Percentiles rank a stretch among this genome's conserved stretches.
Evolutionary conservation across 2,113 vertebrate genomes (phyloP).

Genomic region (Rhagologus leucostigma): DNA sequence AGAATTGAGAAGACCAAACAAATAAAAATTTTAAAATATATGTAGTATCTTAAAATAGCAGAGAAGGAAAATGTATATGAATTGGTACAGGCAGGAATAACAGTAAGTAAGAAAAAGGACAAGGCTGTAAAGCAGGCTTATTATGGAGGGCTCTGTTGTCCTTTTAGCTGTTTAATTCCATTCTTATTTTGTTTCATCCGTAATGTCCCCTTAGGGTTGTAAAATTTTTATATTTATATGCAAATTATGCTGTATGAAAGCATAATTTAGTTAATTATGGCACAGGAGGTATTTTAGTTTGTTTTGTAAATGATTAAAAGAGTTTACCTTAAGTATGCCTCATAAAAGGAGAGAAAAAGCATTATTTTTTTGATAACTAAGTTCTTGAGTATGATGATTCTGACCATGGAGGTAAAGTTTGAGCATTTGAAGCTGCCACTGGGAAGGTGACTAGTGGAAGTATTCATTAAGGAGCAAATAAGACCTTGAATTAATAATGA

Average conservation of each 20-base stretch:
- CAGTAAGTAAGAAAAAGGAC: not conserved
- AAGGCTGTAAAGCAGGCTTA: not conserved
- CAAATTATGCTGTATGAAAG: slow-evolving; percentile 21
- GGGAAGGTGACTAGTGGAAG: slow-evolving; percentile 38
- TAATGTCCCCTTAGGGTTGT: slow-evolving; percentile 12
- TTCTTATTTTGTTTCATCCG: not conserved
- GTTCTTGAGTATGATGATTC: not conserved
- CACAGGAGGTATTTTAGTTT: slow-evolving; percentile 20
- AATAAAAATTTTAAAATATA: not conserved
- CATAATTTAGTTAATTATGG: slow-evolving; percentile 44
- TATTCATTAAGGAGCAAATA: slow-evolving; percentile 51
- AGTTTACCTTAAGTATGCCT: not conserved
- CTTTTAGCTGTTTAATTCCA: not conserved
- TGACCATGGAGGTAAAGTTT: not conserved
- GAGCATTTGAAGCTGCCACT: not conserved
- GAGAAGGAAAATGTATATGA: not conserved
- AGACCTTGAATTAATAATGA: slow-evolving; percentile 64
- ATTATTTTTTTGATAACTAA: not conserved
- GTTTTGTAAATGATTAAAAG: slow-evolving; percentile 24
- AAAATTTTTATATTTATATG: slow-evolving; percentile 43
- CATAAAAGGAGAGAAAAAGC: not conserved
- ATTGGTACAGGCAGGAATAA: not conserved
- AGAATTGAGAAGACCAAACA: not conserved
- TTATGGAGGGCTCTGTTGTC: not conserved
- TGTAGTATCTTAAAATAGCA: not conserved